phyloP scores from a whole-genome alignment of 2,888 invertebrate genomes.

The Oeneis ivallda region DNA sequence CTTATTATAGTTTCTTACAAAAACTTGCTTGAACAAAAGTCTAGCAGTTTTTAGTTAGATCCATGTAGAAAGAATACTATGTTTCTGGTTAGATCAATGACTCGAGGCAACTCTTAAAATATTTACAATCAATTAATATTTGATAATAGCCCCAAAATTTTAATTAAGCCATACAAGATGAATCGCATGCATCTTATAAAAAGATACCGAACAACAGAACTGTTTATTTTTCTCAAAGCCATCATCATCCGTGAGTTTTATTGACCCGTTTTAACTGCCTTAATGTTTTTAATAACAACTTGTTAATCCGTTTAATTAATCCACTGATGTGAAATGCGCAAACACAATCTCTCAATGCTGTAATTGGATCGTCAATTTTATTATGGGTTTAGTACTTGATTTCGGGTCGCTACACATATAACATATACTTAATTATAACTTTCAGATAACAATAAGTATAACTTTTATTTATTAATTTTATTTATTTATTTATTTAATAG shows the following conservation, averaged over 20 bases:
- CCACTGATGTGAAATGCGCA: constrained; percentile 34
- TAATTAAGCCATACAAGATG: background rate
- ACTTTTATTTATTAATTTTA: no score
- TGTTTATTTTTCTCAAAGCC: constrained; percentile 13
- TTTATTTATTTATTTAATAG: no score
- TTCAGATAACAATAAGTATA: no score
- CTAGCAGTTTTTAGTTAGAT: no score
- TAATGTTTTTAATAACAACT: constrained; percentile 38
- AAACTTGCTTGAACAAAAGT: no score
- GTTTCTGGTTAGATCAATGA: no score
- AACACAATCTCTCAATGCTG: constrained; percentile 35
- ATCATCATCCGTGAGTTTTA: constrained; percentile 26
- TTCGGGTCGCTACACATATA: background rate
- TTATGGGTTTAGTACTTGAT: constrained; percentile 27
- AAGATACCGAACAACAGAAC: constrained; percentile 4
- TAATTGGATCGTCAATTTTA: constrained; percentile 50
- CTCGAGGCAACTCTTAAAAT: background rate
- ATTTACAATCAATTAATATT: no score
- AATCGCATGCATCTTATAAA: background rate
- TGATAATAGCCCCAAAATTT: background rate
- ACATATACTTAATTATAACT: no score
- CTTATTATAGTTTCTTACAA: no score
- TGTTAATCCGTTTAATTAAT: constrained; percentile 39
- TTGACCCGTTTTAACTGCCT: constrained; percentile 18
- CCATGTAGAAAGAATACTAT: no score